Base-by-base conservation (phyloP, 2,888 invertebrate genomes). In the Gortyna flavago region DNA sequence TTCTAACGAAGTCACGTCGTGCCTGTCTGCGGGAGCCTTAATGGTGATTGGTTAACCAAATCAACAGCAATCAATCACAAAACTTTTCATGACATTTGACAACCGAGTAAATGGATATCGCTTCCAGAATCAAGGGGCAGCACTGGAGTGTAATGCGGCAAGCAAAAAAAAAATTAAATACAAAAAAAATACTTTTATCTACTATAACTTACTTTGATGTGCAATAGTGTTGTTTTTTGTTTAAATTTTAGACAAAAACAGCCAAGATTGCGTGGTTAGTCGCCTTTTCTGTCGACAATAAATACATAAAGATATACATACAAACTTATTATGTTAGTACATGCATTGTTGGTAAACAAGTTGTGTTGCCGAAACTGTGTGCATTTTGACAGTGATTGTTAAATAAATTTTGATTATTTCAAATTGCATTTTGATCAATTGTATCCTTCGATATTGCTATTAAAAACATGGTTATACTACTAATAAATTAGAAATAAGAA, bases 211-310 rank as follows among this genome's bases (percentile, higher is more conserved):
- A 94, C 94, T 93, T 93, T 94, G 88, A 82, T 90, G 89, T 92
- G 91, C 92, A 91, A 90, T 90, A 86, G 89, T 89, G 89, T 89
- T 88, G 90, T 90, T 88, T 91, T 89, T 91, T 91, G 88, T 87
- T 87, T 88, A 84, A 88, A 85, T 90, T 90, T 90, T 90, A 91
- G 86, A 87, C 86, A 88, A 91, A 90, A 89, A 91, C 92, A 89
- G 93, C 93, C 90, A 90, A 91, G 90, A 88, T 90, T 89, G 90
- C 87, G 90, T 88, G 80, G 86, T 85, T 87, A 86, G 88, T 89
- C 91, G 89, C 93, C 89, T 90, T 92, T 88, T 94, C 94, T 94
- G 94, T 88, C 84, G 92, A 94, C 93, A 94, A 94, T 92, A 91
- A 88, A 90, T 90, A 92, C 89, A 93, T 90, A 92, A 83, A 89